These are phyloP conservation scores for Arrhamphus sclerolepis DNA, from an alignment of 2,797 vertebrate species.

Conservation along the genomic window DNA sequence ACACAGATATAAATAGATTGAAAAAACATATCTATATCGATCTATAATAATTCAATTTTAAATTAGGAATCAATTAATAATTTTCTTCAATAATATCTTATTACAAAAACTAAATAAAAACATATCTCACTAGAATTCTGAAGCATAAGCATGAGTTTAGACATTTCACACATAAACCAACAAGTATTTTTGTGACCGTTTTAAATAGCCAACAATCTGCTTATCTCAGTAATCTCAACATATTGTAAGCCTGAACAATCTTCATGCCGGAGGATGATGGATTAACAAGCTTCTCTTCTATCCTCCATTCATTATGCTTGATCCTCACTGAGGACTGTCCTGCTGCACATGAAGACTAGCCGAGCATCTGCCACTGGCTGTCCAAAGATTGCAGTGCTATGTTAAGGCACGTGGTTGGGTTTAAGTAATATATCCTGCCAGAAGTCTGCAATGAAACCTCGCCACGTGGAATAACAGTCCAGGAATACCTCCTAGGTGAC, in stretches of 20 bases:
- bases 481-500: constrained; percentile 68
- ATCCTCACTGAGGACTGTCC: constrained; percentile 45
- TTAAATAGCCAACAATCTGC: constrained; percentile 42
- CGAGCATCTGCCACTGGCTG: constrained; percentile 41
- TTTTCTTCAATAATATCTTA: too few species aligned
- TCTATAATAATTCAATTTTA: too few species aligned
- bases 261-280: constrained; percentile 28
- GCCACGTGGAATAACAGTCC: constrained; percentile 78
- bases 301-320: constrained; percentile 66
- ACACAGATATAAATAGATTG: too few species aligned
- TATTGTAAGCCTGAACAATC: constrained; percentile 35
- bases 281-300: constrained; percentile 69
- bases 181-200: constrained; percentile 13
- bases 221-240: constrained; percentile 31
- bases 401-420: constrained; percentile 73
- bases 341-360: constrained; percentile 19
- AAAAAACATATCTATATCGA: too few species aligned
- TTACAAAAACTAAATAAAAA: too few species aligned
- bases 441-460: constrained; percentile 64
- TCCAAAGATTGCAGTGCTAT: constrained; percentile 55
- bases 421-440: constrained; percentile 79
- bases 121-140: too few species aligned
- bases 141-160: not conserved
- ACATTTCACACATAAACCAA: constrained; percentile 13
- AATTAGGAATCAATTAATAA: too few species aligned